These are phyloP conservation scores for Sterrhoptilus dennistouni DNA, from an alignment of 2,113 vertebrate species.

Conservation along the genomic window DNA sequence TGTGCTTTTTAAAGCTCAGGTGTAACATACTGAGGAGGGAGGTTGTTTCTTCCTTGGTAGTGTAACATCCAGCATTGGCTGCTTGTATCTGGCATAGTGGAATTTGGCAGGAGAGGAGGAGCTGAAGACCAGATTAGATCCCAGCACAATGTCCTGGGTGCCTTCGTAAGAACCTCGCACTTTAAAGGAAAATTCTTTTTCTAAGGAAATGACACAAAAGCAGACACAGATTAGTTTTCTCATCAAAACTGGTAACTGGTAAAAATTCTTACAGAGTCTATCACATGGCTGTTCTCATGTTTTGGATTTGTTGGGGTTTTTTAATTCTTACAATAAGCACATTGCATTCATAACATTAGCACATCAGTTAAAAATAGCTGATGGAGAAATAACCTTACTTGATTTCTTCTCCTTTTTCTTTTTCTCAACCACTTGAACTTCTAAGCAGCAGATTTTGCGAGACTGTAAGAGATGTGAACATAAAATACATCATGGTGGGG, in stretches of 20 bases:
- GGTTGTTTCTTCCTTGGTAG: conserved; percentile 20
- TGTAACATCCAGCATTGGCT: not conserved
- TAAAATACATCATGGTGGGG: not conserved
- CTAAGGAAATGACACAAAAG: conserved; percentile 3
- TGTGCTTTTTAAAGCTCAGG: not conserved
- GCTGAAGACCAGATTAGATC: not conserved
- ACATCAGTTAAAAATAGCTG: not conserved
- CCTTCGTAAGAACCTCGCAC: conserved; percentile 60
- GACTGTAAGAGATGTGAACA: conserved; percentile 18
- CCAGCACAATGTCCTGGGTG: conserved; percentile 15
- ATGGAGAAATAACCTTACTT: conserved; percentile 42
- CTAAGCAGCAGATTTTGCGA: conserved; percentile 63
- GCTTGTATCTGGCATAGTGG: conserved; percentile 64
- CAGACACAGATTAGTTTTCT: not conserved
- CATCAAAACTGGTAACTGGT: not conserved
- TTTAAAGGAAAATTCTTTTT: conserved; percentile 54
- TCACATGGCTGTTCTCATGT: not conserved
- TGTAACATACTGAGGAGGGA: conserved; percentile 36
- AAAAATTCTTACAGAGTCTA: not conserved
- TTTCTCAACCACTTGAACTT: conserved; percentile 57
- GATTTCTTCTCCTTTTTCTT: conserved; percentile 4
- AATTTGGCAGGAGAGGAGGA: conserved; percentile 38
- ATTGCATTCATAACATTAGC: not conserved
- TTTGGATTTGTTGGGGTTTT: not conserved
- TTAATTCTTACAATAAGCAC: not conserved